Base-by-base conservation (phyloP, 2,888 invertebrate species). In the Apeira syringaria region DNA sequence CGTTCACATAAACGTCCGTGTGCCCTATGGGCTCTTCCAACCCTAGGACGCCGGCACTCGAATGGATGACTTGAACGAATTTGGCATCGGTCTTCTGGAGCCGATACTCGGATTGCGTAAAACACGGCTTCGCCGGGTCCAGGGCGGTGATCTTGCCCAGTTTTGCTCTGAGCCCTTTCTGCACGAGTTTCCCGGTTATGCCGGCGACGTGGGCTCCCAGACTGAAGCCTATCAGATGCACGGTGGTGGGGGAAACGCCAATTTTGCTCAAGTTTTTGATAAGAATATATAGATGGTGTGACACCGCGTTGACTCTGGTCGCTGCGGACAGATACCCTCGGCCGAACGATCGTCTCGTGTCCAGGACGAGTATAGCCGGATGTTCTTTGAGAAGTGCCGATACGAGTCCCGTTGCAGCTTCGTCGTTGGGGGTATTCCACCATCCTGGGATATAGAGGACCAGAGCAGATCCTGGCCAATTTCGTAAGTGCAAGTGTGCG, bases 161-260 rank as follows among this genome's bases (percentile, higher is more conserved):
- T 24, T 67, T 70, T 3, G 54, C 50, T 4, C 66, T 66, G 10
- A 80, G 45, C 3, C 68, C 62, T 6, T 37, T 66, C 38, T 69
- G 68, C 2, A 81, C 74, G 15, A 83, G 37, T 30, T 75, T 80
- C 0, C 85, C 87, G 0, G 85, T 70, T 36, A 79, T 60, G 0
- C 92, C 93, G 0, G 92, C 92, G 0, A 92, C 93, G 61, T 93
- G 93, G 0, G 93, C 92, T 1, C 93, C 93, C 8, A 93, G 68
- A 49, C 92, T 92, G 75, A 93, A 93, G 3, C 93, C 93, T 39
- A 93, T 87, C 10, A 93, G 61, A 58, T 93, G 92, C 11, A 92
- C 78, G 6, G 86, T 81, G 0, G 86, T 68, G 0, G 90, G 59
- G 0, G 83, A 77, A 6, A 83, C 72, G 1, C 90, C 80, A 8